Evolutionary conservation across 2,113 vertebrate species (phyloP).

Genomic region (Heterotilapia buettikoferi): DNA sequence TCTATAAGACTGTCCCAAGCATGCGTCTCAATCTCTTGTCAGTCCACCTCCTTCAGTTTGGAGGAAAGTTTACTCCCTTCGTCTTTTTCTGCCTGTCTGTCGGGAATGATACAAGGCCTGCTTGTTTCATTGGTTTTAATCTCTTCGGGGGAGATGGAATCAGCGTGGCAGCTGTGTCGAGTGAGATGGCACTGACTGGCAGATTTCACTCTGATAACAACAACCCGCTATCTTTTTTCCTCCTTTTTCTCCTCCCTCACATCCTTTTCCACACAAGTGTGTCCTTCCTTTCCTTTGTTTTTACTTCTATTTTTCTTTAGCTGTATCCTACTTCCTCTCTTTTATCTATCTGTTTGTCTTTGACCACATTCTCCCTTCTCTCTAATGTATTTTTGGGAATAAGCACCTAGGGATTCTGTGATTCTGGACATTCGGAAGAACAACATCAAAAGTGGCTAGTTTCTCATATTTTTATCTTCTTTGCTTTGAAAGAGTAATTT

Average conservation of each 20-base stretch:
- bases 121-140: conserved; percentile 50
- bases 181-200: conserved; percentile 50
- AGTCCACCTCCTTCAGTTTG: conserved; percentile 34
- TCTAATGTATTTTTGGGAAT: conserved; percentile 19
- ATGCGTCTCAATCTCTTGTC: conserved; percentile 31
- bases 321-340: conserved; percentile 24
- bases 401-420: neutral
- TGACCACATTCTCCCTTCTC: neutral
- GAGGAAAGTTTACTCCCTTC: conserved; percentile 40
- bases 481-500: conserved; percentile 24
- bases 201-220: conserved; percentile 55
- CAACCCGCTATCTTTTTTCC: neutral
- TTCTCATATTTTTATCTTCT: conserved; percentile 14
- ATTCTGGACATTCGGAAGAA: conserved; percentile 11
- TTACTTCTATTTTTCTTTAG: neutral
- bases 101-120: neutral
- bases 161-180: conserved; percentile 33
- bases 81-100: neutral
- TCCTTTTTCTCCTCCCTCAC: neutral
- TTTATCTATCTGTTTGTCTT: conserved; percentile 11
- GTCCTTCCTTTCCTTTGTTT: conserved; percentile 15
- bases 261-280: neutral
- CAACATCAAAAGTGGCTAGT: neutral
- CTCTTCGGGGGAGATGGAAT: conserved; percentile 40
- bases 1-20: conserved; percentile 27